A percentile compares a stretch with the other conserved stretches of the same genome.
phyloP scores from a whole-genome alignment of 2,797 vertebrate species.

The Rhinophrynus dorsalis region DNA sequence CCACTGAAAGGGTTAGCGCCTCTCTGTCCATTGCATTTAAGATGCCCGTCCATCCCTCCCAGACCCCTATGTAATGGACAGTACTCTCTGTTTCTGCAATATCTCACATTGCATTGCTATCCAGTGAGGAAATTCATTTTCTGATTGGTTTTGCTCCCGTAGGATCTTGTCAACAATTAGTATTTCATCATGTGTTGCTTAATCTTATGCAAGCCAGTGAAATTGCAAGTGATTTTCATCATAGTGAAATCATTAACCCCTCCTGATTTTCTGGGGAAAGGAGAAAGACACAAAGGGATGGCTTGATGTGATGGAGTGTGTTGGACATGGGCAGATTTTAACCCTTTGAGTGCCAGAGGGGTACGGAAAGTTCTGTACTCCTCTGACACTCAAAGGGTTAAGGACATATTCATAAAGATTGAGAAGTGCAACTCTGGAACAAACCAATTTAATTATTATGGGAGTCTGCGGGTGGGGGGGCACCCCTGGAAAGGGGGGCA shows the following conservation, averaged over 20 bases:
- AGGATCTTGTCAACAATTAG: constrained; percentile 60
- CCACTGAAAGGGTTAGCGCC: too few species aligned
- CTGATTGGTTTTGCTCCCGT: constrained; percentile 55
- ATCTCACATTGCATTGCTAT: constrained; percentile 16
- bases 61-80: neutral
- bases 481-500: neutral
- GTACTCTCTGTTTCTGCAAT: neutral
- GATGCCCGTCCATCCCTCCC: neutral
- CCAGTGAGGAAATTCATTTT: constrained; percentile 36
- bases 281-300: constrained; percentile 59
- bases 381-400: too few species aligned
- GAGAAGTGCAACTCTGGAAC: too few species aligned
- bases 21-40: neutral
- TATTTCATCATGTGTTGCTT: constrained; percentile 80
- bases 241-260: constrained; percentile 85
- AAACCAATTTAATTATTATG: too few species aligned
- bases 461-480: neutral
- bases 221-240: constrained; percentile 70
- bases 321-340: too few species aligned
- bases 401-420: too few species aligned
- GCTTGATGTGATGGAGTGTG: neutral
- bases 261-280: constrained; percentile 71
- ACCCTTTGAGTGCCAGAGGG: too few species aligned
- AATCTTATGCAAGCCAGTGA: constrained; percentile 89
- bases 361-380: too few species aligned